Evolutionary conservation across 1,140 invertebrate genomes (phyloP).

Genomic region (Fopius arisanus): DNA sequence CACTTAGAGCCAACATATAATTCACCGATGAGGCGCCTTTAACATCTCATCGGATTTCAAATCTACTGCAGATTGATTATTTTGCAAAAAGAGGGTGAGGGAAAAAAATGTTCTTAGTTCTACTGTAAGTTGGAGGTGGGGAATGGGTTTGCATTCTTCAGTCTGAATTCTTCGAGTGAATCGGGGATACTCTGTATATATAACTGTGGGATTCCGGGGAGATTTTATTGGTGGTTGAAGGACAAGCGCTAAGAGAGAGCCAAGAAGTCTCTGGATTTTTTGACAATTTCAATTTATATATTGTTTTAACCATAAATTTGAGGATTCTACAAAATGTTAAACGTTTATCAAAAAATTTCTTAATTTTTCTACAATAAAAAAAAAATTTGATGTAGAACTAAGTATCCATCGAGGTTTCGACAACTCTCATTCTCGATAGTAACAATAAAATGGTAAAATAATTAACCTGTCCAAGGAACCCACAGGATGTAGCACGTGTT

Average conservation of each 20-base stretch:
- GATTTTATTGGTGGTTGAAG: neutral
- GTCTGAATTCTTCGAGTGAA: conserved; percentile 4
- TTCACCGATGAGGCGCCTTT: too few relatives aligned
- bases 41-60: too few relatives aligned
- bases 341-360: too few relatives aligned
- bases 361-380: too few relatives aligned
- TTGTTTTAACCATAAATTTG: too few relatives aligned
- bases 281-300: too few relatives aligned
- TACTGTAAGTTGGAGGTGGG: neutral
- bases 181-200: neutral
- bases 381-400: neutral
- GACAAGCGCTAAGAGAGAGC: neutral
- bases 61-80: too few relatives aligned
- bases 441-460: neutral
- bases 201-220: neutral
- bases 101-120: neutral
- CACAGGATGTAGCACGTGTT: conserved; percentile 23
- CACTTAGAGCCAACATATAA: too few relatives aligned
- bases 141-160: conserved; percentile 19
- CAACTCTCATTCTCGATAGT: conserved; percentile 14
- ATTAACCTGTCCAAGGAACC: neutral
- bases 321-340: too few relatives aligned
- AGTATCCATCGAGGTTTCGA: neutral
- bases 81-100: neutral
- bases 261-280: too few relatives aligned